These are phyloP conservation scores for Bolinopsis microptera DNA, from an alignment of 37 sponge, comb jelly and placozoan genomes.

Conservation along the genomic window DNA sequence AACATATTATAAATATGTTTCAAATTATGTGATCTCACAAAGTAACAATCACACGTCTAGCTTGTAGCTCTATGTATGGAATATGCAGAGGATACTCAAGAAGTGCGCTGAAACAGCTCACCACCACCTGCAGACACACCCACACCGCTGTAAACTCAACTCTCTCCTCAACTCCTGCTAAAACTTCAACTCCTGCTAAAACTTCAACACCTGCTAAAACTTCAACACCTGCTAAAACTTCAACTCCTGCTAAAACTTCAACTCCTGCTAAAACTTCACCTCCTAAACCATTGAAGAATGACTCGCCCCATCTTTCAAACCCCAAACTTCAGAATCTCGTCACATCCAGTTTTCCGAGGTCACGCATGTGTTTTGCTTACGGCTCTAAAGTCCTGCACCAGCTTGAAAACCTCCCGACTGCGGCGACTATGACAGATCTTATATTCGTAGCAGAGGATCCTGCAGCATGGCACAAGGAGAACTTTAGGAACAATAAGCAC, in stretches of 20 bases:
- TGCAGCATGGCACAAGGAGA: neutral
- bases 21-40: too few relatives aligned
- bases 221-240: neutral
- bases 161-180: neutral
- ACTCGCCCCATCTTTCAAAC: neutral
- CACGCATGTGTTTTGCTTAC: neutral
- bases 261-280: neutral
- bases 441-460: neutral
- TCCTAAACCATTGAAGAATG: neutral
- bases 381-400: slow-evolving; percentile 44
- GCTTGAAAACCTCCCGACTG: neutral
- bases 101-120: neutral
- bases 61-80: neutral
- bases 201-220: too few relatives aligned
- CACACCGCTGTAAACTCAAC: neutral
- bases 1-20: too few relatives aligned
- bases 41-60: too few relatives aligned
- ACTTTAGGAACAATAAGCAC: neutral
- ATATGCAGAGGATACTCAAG: neutral
- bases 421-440: slow-evolving; percentile 21
- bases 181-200: neutral
- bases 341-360: neutral
- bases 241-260: neutral
- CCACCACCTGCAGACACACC: neutral
- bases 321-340: neutral